phyloP scores from a whole-genome alignment of 2,888 invertebrate species.

The Diplolepis rosae region DNA sequence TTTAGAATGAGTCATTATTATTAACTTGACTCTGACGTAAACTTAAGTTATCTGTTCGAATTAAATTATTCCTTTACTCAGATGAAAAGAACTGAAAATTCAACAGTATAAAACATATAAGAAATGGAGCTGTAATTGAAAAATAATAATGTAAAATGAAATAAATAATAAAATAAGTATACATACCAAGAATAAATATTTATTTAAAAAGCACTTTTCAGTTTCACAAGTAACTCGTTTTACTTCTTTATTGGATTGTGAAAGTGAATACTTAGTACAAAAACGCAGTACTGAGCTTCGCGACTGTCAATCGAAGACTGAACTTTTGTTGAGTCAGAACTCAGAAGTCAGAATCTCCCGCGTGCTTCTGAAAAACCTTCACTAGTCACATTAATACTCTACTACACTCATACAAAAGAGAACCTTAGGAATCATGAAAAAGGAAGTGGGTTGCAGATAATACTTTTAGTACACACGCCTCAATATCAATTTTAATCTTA shows the following conservation, averaged over 20 bases:
- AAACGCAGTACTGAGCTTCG: background rate
- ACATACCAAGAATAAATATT: background rate
- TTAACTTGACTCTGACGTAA: background rate
- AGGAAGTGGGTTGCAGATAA: conserved; percentile 7
- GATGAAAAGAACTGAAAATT: background rate
- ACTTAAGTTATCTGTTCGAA: background rate
- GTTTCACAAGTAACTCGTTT: conserved; percentile 1
- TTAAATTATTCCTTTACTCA: background rate
- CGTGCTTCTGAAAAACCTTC: conserved; percentile 26
- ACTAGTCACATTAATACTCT: background rate
- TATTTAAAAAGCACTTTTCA: background rate
- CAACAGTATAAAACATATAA: background rate
- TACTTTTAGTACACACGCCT: background rate
- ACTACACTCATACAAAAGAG: conserved; percentile 1
- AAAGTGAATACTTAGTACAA: background rate
- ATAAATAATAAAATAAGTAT: background rate
- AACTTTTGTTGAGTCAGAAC: conserved; percentile 12
- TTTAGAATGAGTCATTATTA: background rate
- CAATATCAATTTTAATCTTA: background rate
- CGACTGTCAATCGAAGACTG: conserved; percentile 10
- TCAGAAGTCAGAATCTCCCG: conserved; percentile 16
- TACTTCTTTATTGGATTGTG: background rate
- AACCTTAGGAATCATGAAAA: conserved; percentile 11
- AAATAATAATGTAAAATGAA: no score
- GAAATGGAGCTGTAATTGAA: no score